phyloP scores from a whole-genome alignment of 2,888 invertebrate species.

The Candidula unifasciata region DNA sequence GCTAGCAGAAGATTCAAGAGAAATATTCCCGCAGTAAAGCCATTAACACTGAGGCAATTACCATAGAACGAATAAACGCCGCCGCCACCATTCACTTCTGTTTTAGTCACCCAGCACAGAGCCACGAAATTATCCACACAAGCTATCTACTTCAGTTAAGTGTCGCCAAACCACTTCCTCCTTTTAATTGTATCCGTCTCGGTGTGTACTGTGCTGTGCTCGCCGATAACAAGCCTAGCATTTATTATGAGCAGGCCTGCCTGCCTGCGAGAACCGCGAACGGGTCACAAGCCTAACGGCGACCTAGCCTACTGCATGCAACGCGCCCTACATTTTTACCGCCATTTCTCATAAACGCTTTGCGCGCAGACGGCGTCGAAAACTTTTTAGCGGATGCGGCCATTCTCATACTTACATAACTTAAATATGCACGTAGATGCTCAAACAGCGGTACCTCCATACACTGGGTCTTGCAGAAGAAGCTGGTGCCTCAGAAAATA shows the following conservation, averaged over 20 bases:
- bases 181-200: background rate
- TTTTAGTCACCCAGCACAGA: no score
- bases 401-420: background rate
- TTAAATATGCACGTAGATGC: conserved; percentile 21
- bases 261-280: no score
- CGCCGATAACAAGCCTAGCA: conserved; percentile 28
- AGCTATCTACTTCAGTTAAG: background rate
- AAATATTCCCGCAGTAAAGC: no score
- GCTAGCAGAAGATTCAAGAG: no score
- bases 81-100: no score
- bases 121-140: no score
- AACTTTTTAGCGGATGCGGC: background rate
- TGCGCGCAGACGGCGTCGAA: conserved; percentile 1
- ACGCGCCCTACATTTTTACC: conserved; percentile 48
- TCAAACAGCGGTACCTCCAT: background rate
- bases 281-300: conserved; percentile 43
- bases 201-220: background rate
- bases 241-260: conserved; percentile 32
- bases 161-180: background rate
- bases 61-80: no score
- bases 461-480: conserved; percentile 20
- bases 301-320: conserved; percentile 44
- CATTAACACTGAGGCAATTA: no score
- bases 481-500: conserved; percentile 2
- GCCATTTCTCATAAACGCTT: conserved; percentile 43